Base-by-base conservation (phyloP, 2,113 vertebrate genomes). In the Pelobates fuscus region DNA sequence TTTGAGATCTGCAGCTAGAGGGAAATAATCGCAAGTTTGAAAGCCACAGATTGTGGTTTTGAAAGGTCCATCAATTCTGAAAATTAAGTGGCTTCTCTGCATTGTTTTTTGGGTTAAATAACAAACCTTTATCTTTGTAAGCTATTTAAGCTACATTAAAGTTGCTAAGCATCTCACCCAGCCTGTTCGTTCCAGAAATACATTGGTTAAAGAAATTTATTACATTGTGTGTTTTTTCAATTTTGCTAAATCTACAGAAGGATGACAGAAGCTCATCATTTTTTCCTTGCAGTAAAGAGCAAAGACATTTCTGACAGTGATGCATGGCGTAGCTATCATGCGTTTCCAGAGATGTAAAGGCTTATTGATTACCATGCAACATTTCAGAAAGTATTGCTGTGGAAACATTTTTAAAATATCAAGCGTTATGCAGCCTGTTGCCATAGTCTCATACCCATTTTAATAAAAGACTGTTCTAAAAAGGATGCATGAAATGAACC, bases 11-110 rank as follows among this genome's bases (percentile, higher is more conserved):
- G 72, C 81, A 87, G 85, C 82, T 85, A 77, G 86, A 85, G 86
- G 87, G 88, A 88, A 89, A 88, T 91, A 86, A 88, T 87, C 87
- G 87, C 86, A 81, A 88, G 86, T 80, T 83, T 89, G 85, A 91
- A 89, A 88, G 82, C 83, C 54, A 79, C 84, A 88, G 88, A 88
- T 89, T 90, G 88, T 83, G 77, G 80, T 88, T 84, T 86, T 87
- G 87, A 91, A 89, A 88, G 84, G 78, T 81, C 79, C 82, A 90
- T 92, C 84, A 87, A 77, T 92, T 91, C 82, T 89, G 80, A 89
- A 91, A 90, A 88, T 83, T 79, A 43, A 83, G 84, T 84, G 79
- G 55, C 83, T 89, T 88, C 74, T 80, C 71, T 78, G 79, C 84
- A 57, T 66, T 81, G 30, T 84, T 81, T 79, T 69, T 80, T 57